phyloP scores from a whole-genome alignment of 2,888 invertebrate species.

The Entomobrya proxima region DNA sequence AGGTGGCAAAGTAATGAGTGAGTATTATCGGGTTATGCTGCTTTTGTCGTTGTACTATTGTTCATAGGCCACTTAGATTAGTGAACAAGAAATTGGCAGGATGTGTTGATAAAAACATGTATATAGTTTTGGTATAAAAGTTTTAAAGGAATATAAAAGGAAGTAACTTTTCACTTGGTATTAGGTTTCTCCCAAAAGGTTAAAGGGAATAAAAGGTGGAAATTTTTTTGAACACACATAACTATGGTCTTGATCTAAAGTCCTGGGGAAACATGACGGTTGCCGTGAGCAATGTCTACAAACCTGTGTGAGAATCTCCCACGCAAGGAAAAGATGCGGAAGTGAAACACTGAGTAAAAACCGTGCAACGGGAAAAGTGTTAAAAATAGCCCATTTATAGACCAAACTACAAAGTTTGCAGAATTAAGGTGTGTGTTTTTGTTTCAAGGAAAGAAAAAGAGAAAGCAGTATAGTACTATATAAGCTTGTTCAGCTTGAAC shows the following conservation, averaged over 20 bases:
- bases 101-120: conserved; percentile 18
- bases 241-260: too few relatives aligned
- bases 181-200: background rate
- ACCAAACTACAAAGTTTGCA: too few relatives aligned
- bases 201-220: conserved; percentile 1
- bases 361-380: background rate
- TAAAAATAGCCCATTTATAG: background rate
- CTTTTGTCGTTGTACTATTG: background rate
- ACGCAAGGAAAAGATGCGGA: conserved; percentile 1
- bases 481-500: too few relatives aligned
- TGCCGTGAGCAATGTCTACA: too few relatives aligned
- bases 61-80: conserved; percentile 7
- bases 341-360: background rate
- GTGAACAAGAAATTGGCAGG: background rate
- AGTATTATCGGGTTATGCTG: background rate
- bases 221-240: too few relatives aligned
- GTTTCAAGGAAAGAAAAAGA: too few relatives aligned
- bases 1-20: too few relatives aligned
- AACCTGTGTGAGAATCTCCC: too few relatives aligned
- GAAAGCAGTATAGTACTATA: too few relatives aligned
- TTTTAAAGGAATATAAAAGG: too few relatives aligned
- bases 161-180: background rate
- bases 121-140: background rate
- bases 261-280: too few relatives aligned
- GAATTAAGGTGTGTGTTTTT: too few relatives aligned